Conservation (phyloP, 1,140 invertebrate species). For the Procambarus virginalis region DNA sequence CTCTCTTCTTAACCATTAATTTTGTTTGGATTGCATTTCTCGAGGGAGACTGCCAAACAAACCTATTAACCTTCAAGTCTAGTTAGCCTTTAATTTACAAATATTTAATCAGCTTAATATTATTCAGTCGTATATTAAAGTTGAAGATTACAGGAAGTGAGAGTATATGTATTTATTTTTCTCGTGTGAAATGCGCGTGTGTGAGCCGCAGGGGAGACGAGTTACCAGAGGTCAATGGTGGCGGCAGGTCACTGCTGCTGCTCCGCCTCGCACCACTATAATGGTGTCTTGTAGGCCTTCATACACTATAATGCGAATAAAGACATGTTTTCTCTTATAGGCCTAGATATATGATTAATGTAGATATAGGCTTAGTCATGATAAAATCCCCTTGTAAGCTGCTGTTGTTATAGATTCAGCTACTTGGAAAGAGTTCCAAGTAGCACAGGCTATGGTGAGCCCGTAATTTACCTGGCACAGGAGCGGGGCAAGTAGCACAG, state of each 20-base stretch:
- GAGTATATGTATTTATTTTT: conserved; percentile 14
- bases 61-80: not conserved
- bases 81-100: not conserved
- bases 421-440: no score
- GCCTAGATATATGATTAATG: no score
- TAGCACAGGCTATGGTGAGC: no score
- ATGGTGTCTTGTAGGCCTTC: no score
- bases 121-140: not conserved
- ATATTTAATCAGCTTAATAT: not conserved
- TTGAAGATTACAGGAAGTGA: not conserved
- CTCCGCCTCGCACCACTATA: not conserved
- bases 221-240: conserved; percentile 30
- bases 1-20: conserved; percentile 54
- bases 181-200: conserved; percentile 42
- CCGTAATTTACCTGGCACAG: no score
- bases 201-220: not conserved
- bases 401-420: no score
- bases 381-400: no score
- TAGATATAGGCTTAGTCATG: no score
- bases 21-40: conserved; percentile 63
- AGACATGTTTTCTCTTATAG: no score
- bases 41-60: not conserved
- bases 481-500: no score
- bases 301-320: no score
- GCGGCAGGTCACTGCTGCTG: not conserved